Percentiles rank a stretch among this genome's conserved stretches.
Evolutionary conservation across 2,797 vertebrate species (phyloP).

Genomic region (Balearica regulorum): DNA sequence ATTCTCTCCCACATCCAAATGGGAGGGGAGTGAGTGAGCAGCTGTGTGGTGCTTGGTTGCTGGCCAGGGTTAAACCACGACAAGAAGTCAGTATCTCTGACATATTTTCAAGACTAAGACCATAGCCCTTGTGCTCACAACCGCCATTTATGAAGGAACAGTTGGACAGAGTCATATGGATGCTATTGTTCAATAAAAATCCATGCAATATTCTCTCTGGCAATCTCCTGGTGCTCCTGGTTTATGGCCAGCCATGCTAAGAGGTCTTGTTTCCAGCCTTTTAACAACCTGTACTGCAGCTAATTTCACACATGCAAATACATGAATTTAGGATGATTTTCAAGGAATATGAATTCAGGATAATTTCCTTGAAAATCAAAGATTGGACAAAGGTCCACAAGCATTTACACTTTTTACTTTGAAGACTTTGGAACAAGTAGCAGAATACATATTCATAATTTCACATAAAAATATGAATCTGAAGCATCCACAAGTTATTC

Average conservation of each 20-base stretch:
- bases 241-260: background rate
- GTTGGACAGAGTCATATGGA: background rate
- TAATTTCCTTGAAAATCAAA: background rate
- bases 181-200: background rate
- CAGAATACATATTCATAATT: background rate
- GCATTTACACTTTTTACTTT: background rate
- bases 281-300: background rate
- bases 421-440: background rate
- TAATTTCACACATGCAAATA: background rate
- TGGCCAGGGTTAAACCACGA: no score
- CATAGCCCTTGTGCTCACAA: accelerated
- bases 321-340: background rate
- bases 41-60: no score
- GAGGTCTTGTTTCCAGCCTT: background rate
- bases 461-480: background rate
- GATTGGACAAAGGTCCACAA: background rate
- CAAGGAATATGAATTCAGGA: background rate
- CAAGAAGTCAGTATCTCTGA: background rate
- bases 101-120: background rate
- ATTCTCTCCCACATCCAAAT: no score
- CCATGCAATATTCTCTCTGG: background rate
- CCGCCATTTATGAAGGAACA: background rate
- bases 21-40: no score
- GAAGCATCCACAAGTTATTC: background rate
- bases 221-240: background rate